phyloP scores from a whole-genome alignment of 2,888 invertebrate genomes.

The Ormyrus labotus region DNA sequence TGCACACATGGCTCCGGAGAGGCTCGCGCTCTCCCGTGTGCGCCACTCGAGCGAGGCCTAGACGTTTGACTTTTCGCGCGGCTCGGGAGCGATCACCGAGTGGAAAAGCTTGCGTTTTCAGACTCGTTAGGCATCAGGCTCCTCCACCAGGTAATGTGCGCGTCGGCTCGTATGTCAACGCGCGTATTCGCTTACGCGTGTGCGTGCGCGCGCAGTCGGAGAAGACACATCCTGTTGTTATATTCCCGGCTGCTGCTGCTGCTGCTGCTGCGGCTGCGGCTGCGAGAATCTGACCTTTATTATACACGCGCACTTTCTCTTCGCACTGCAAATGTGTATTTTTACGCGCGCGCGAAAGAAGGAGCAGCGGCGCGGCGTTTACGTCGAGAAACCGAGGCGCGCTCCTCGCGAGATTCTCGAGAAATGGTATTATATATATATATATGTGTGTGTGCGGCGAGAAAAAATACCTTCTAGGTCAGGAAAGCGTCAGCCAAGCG shows the following conservation, averaged over 20 bases:
- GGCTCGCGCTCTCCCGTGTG: neutral
- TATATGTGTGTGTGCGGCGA: too few species aligned
- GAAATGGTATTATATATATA: too few species aligned
- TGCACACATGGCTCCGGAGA: constrained; percentile 27
- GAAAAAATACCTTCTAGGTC: too few species aligned
- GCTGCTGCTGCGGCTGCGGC: too few species aligned
- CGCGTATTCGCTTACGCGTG: too few species aligned
- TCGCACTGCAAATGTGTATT: neutral
- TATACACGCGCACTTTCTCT: neutral
- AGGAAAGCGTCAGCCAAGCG: too few species aligned
- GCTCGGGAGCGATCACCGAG: neutral
- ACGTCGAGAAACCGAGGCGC: neutral
- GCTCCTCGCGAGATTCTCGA: too few species aligned
- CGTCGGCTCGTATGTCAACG: too few species aligned
- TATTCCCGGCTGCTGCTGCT: neutral
- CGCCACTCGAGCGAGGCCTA: neutral
- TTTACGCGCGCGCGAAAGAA: neutral
- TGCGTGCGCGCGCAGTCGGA: neutral
- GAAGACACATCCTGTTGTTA: constrained; percentile 29
- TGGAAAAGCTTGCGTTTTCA: too few species aligned
- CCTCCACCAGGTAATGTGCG: too few species aligned
- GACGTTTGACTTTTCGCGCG: neutral
- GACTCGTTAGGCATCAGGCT: too few species aligned
- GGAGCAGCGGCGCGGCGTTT: neutral
- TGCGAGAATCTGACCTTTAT: neutral